These are phyloP conservation scores for Drosophila pandora DNA, from an alignment of 1,140 invertebrate species.

Conservation along the genomic window DNA sequence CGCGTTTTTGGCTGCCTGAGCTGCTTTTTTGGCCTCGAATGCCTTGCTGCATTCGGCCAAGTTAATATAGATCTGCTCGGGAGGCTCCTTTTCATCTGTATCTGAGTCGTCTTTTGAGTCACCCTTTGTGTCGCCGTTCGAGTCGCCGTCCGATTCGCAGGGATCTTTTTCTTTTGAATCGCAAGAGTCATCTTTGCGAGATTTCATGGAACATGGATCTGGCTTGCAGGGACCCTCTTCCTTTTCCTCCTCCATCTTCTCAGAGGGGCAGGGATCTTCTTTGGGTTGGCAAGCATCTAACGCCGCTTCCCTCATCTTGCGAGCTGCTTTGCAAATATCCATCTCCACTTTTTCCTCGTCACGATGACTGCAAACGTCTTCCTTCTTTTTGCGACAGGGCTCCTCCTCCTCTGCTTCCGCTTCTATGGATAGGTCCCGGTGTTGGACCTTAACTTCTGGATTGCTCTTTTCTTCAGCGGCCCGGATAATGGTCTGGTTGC, in stretches of 20 bases:
- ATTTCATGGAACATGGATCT: background rate
- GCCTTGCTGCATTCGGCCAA: conserved; percentile 10
- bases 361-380: background rate
- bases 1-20: background rate
- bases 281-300: background rate
- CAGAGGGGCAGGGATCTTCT: background rate
- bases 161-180: background rate
- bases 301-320: background rate
- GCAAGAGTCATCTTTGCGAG: background rate
- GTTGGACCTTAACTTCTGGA: conserved; percentile 52
- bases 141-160: background rate
- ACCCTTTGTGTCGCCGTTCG: no score
- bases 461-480: conserved; percentile 11
- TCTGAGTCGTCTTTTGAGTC: no score
- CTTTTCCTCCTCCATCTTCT: background rate
- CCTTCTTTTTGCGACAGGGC: no score
- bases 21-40: background rate
- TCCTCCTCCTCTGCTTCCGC: background rate
- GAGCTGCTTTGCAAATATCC: background rate
- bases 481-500: conserved; percentile 56
- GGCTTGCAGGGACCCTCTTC: background rate
- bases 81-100: no score
- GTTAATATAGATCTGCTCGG: conserved; percentile 9
- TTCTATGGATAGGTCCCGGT: conserved; percentile 27
- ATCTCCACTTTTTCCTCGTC: background rate